These are phyloP conservation scores for Enchytraeus crypticus DNA, from an alignment of 2,888 invertebrate species.

Conservation along the genomic window DNA sequence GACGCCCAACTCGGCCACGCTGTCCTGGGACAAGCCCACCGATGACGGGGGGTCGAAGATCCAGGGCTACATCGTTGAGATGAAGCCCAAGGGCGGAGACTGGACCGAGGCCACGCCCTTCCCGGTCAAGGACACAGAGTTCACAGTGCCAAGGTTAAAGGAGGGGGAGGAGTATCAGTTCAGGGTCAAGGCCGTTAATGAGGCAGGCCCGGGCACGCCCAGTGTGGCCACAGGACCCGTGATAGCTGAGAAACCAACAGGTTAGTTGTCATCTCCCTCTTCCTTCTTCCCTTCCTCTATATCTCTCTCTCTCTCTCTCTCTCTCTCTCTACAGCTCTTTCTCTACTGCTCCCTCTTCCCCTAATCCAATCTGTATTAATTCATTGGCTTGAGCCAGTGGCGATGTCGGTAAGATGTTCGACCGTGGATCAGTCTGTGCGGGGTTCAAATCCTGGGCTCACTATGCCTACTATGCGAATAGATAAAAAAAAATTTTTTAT, in stretches of 20 bases:
- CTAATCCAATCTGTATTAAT: no score
- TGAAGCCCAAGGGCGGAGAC: slow-evolving; percentile 72
- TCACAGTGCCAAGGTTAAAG: slow-evolving; percentile 87
- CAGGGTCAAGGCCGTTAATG: slow-evolving; percentile 90
- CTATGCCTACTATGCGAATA: no score
- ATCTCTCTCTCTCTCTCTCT: no score
- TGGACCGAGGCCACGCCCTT: slow-evolving; percentile 61
- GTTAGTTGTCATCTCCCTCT: no score
- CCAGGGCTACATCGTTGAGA: slow-evolving; percentile 98
- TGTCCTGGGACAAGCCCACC: slow-evolving; percentile 88
- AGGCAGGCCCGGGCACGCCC: slow-evolving; percentile 80
- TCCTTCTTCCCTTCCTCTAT: no score
- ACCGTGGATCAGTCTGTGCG: no score
- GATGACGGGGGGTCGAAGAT: slow-evolving; percentile 90
- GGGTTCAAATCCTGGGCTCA: no score
- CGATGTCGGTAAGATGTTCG: no score
- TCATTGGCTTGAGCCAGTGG: no score
- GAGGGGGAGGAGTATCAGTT: slow-evolving; percentile 97
- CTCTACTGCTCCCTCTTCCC: no score
- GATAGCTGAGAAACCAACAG: slow-evolving; percentile 84
- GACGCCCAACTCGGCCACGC: slow-evolving; percentile 91
- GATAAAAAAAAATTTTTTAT: no score
- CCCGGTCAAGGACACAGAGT: slow-evolving; percentile 64
- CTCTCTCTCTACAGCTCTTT: no score
- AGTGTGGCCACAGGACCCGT: slow-evolving; percentile 77